A percentile compares a stretch with the other conserved stretches of the same genome.
Conservation (phyloP, 2,888 invertebrate genomes). For the Digitonthophagus gazella region DNA sequence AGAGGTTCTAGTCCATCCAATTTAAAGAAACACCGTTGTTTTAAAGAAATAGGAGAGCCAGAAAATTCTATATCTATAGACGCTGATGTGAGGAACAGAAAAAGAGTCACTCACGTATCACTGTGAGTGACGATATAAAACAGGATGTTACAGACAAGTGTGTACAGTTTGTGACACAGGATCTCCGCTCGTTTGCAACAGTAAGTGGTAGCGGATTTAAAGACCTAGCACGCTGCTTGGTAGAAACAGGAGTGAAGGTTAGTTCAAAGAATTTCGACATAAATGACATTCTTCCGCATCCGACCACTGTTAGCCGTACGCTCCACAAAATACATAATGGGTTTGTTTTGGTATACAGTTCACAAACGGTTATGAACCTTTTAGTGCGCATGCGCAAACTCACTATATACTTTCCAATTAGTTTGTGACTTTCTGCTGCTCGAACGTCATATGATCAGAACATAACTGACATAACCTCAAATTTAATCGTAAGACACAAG, state of each 20-base stretch:
- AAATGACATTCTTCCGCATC: slow-evolving; percentile 2
- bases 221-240: not conserved
- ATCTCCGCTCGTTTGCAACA: not conserved
- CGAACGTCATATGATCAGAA: not conserved
- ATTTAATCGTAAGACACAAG: too few species aligned
- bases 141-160: too few species aligned
- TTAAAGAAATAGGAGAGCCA: too few species aligned
- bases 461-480: too few species aligned
- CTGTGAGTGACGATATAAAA: too few species aligned
- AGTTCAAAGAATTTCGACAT: not conserved
- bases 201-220: slow-evolving; percentile 4
- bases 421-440: not conserved
- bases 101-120: too few species aligned
- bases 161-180: too few species aligned
- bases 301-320: not conserved
- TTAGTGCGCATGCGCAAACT: not conserved
- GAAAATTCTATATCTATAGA: too few species aligned
- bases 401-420: not conserved
- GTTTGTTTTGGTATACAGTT: not conserved
- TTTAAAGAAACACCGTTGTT: too few species aligned
- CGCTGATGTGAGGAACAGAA: too few species aligned
- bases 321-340: not conserved
- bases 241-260: slow-evolving; percentile 1
- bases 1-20: too few species aligned
- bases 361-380: too few species aligned